phyloP scores from a whole-genome alignment of 1,140 invertebrate species.

The Cydia fagiglandana region DNA sequence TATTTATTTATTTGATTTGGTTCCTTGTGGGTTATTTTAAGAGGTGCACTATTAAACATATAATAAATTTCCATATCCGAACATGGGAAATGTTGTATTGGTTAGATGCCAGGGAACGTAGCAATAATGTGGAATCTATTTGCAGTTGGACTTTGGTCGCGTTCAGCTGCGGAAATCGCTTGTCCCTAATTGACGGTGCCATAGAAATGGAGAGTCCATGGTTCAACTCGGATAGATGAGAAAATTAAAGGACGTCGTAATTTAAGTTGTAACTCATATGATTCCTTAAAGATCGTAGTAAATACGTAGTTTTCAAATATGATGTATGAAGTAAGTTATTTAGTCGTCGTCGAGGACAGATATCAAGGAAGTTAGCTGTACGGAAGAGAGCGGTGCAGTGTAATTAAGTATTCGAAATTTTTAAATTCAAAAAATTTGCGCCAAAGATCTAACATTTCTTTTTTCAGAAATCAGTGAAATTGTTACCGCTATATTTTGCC shows the following conservation, averaged over 20 bases:
- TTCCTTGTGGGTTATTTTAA: not conserved
- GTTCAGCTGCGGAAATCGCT: constrained; percentile 14
- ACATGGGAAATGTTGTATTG: constrained; percentile 16
- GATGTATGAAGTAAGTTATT: not conserved
- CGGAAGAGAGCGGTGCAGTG: not conserved
- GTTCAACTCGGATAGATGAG: not conserved
- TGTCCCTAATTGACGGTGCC: constrained; percentile 6
- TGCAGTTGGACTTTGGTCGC: constrained; percentile 20
- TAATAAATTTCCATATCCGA: not conserved
- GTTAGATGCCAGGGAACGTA: constrained; percentile 6
- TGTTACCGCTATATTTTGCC: too few species aligned
- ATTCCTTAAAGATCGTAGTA: not conserved
- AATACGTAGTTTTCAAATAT: not conserved
- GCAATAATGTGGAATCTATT: constrained; percentile 23
- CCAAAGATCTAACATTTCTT: too few species aligned
- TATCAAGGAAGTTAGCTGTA: not conserved
- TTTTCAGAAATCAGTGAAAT: too few species aligned
- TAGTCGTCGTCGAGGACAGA: not conserved
- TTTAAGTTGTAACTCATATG: not conserved
- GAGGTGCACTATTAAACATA: not conserved
- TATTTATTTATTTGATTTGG: not conserved
- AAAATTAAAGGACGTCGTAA: not conserved
- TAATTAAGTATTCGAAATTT: not conserved
- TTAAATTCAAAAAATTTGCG: not conserved
- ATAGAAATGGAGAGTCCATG: constrained; percentile 21